phyloP scores from a whole-genome alignment of 2,888 invertebrate genomes.

The Fragum fragum region DNA sequence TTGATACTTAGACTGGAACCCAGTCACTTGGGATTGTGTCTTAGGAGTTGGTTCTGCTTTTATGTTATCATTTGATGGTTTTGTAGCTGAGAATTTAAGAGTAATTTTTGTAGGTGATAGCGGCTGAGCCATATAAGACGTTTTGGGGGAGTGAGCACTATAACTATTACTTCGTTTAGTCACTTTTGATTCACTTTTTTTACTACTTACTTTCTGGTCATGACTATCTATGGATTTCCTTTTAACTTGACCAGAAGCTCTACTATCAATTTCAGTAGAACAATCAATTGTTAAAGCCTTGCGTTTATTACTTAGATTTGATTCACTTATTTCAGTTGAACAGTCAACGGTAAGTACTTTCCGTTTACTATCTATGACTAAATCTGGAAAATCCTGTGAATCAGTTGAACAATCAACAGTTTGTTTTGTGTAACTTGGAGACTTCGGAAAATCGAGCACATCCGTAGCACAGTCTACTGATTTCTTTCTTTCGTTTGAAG shows the following conservation, averaged over 20 bases:
- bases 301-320: conserved; percentile 28
- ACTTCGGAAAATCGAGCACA: conserved; percentile 56
- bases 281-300: conserved; percentile 46
- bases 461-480: conserved; percentile 59
- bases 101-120: conserved; percentile 65
- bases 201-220: conserved; percentile 37
- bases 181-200: conserved; percentile 46
- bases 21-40: conserved; percentile 29
- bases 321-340: conserved; percentile 52
- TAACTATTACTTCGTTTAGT: conserved; percentile 55
- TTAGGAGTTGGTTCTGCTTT: conserved; percentile 22
- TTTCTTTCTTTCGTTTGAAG: conserved; percentile 14
- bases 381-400: conserved; percentile 47
- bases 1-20: conserved; percentile 64
- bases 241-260: conserved; percentile 16
- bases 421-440: conserved; percentile 22
- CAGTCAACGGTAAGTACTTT: conserved; percentile 45
- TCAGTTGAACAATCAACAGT: conserved; percentile 60
- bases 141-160: conserved; percentile 48
- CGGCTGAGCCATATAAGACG: conserved; percentile 57
- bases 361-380: conserved; percentile 32
- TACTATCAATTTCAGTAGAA: conserved; percentile 33
- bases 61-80: conserved; percentile 39
- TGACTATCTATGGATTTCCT: conserved; percentile 29
- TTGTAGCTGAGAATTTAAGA: conserved; percentile 44